Conservation (phyloP, 2,888 invertebrate species). For the Agonopterix alstromeriana region DNA sequence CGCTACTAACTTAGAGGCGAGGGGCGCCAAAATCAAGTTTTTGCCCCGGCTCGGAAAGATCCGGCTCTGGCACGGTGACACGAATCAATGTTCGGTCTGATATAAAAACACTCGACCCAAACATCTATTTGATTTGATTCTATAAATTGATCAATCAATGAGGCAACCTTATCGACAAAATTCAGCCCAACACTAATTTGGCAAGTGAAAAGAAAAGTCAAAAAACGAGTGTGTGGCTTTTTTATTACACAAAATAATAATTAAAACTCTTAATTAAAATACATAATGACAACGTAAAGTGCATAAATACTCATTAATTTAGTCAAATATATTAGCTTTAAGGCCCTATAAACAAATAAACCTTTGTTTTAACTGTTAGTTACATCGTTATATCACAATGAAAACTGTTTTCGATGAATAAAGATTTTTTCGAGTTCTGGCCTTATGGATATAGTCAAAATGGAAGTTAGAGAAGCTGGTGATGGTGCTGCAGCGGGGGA, state of each 20-base stretch:
- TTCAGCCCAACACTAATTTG: conserved; percentile 21
- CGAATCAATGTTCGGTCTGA: no score
- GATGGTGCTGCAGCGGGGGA: conserved; percentile 65
- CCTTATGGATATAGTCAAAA: conserved; percentile 45
- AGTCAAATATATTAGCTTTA: conserved; percentile 26
- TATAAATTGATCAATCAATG: no score
- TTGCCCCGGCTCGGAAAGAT: no score
- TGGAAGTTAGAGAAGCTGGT: conserved; percentile 68
- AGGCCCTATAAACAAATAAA: neutral
- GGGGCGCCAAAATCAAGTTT: no score
- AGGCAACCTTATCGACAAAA: no score
- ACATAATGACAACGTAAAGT: conserved; percentile 29
- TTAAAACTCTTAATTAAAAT: conserved; percentile 18
- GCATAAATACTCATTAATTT: conserved; percentile 32
- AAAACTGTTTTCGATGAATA: conserved; percentile 24
- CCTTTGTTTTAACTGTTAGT: conserved; percentile 12
- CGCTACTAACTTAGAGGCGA: no score
- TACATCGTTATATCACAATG: conserved; percentile 37
- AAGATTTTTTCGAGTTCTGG: conserved; percentile 19
- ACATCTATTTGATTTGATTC: no score
- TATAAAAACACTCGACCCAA: no score
- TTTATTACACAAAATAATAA: neutral
- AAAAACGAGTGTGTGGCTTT: conserved; percentile 41
- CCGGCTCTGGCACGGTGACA: no score
- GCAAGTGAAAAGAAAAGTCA: conserved; percentile 37